phyloP scores from a whole-genome alignment of 1,140 invertebrate species.

The Polypedilum vanderplanki region DNA sequence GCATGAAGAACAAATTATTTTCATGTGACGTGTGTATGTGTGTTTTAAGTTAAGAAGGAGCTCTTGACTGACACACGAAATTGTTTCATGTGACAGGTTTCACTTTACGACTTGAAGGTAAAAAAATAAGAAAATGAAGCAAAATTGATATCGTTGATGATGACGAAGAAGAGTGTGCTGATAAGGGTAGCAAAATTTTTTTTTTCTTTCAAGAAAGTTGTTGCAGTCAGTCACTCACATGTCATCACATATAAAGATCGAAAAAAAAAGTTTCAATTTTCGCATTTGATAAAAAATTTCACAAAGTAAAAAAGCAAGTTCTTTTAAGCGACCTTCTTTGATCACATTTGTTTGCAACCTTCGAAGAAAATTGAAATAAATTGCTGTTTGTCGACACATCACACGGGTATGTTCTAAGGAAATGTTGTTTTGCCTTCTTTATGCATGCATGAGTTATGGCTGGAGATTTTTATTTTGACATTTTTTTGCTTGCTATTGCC shows the following conservation, averaged over 20 bases:
- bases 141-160: not conserved
- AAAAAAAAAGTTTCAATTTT: not conserved
- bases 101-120: not conserved
- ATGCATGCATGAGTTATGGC: no score
- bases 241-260: not conserved
- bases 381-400: no score
- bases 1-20: not conserved
- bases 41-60: not conserved
- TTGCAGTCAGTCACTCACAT: not conserved
- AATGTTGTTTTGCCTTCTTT: no score
- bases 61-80: not conserved
- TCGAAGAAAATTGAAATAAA: no score
- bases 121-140: not conserved
- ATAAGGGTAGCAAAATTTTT: not conserved
- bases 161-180: not conserved
- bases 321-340: no score
- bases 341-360: no score
- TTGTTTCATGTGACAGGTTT: not conserved
- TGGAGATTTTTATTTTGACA: no score
- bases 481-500: no score
- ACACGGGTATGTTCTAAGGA: no score
- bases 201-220: not conserved
- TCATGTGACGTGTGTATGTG: not conserved
- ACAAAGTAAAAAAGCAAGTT: no score
- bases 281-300: no score